Base-by-base conservation (phyloP, 1,140 invertebrate species). In the Bombus confusus region DNA sequence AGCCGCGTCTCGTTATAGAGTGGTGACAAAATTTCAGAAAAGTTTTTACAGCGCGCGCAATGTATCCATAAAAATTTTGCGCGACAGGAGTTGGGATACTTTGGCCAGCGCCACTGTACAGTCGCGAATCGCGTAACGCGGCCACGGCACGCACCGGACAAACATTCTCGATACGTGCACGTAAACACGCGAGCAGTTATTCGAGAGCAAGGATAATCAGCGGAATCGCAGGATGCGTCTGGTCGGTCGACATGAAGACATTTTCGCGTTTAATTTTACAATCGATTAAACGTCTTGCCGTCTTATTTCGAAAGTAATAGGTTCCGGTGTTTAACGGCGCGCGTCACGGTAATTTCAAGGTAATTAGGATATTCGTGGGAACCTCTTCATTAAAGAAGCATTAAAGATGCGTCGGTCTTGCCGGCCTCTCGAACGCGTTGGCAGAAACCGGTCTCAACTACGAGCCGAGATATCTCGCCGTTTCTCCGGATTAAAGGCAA, bases 361-460 rank as follows among this genome's bases (percentile, higher is more conserved):
- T 82, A 90, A 90, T 89, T 90, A 85, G 87, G 74, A 89, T 87
- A 85, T 87, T 84, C 80, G 89, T 89, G 85, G 75, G 88, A 90
- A 87, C 43, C 79, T 81, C 64, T 90, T 87, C 69, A 89, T 90
- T 90, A 90, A 85, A 85, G 62, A 43, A 71, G 75, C 73, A 72
- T 72, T 72, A 72, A 72, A 41, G 69, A 39, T 12, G 22, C 37
- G 22, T 28, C 68, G 68, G 66, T 68, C 28, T n/a, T n/a, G 12
- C 59, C 59, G 28, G 28, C 59, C 28, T n/a, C 10, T 52, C 25
- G 86, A 64, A 71, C 39, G 78, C 72, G 74, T 71, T 64, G 59
- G 69, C 66, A 59, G 79, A 84, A 89, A 90, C 87, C 88, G 88
- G 87, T 87, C 85, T 52, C 41, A 62, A 47, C 15, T 34, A 80